phyloP scores from a whole-genome alignment of 2,888 invertebrate genomes.

The Drosophila maculinotata region DNA sequence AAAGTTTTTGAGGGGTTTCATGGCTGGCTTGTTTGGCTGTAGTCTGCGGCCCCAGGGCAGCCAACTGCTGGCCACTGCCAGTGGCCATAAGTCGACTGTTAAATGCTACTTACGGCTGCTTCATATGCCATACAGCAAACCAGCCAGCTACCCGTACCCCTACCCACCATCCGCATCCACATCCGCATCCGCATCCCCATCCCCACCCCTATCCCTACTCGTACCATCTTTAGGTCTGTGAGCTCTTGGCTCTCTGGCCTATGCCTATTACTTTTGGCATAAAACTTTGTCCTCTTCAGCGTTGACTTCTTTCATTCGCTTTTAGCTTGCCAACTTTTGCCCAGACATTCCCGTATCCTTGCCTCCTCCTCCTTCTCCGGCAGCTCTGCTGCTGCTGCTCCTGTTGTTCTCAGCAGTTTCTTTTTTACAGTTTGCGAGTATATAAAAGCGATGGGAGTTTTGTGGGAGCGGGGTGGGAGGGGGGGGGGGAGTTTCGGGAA shows the following conservation, averaged over 20 bases:
- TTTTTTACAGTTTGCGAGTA: constrained; percentile 46
- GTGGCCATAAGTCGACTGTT: constrained; percentile 76
- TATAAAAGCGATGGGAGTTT: constrained; percentile 56
- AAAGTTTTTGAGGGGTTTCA: constrained; percentile 66
- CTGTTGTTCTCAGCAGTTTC: constrained; percentile 26
- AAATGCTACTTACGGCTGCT: constrained; percentile 74
- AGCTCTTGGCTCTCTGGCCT: constrained; percentile 33
- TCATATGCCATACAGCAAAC: constrained; percentile 46
- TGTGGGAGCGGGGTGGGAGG: not conserved
- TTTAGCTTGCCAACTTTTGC: constrained; percentile 61
- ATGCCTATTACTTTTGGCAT: constrained; percentile 79
- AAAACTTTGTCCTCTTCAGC: constrained; percentile 75
- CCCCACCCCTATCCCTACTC: not conserved
- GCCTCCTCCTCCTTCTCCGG: not conserved
- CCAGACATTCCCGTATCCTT: constrained; percentile 57
- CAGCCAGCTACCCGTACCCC: not conserved
- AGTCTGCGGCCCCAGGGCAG: constrained; percentile 39
- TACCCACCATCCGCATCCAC: not conserved
- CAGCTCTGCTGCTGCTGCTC: not conserved
- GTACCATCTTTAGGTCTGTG: constrained; percentile 8
- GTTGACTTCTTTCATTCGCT: constrained; percentile 71
- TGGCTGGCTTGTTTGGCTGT: constrained; percentile 57
- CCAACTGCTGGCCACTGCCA: constrained; percentile 49
- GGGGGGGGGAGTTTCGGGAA: not conserved
- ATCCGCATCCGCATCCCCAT: not conserved